These are phyloP conservation scores for Bradypodion ventrale DNA, from an alignment of 2,797 vertebrate species.

Conservation along the genomic window DNA sequence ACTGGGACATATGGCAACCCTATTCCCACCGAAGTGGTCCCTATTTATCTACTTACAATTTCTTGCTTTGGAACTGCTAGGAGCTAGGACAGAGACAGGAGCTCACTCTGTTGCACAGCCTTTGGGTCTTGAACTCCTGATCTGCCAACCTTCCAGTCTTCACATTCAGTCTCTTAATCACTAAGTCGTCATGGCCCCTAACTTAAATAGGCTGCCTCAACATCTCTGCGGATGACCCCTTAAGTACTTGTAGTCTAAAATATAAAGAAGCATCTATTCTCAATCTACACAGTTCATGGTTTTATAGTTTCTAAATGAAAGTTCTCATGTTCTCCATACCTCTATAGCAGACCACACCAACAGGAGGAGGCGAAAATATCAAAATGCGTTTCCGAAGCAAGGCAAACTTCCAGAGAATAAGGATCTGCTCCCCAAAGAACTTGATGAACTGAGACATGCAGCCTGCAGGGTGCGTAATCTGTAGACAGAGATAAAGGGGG, in stretches of 20 bases:
- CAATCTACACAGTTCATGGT: not conserved
- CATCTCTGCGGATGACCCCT: not conserved
- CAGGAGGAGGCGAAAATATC: conserved; percentile 96
- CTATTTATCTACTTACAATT: too few species aligned
- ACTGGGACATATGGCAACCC: too few species aligned
- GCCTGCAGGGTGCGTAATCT: conserved; percentile 99
- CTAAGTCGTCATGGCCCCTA: too few species aligned
- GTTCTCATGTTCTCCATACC: conserved; percentile 74
- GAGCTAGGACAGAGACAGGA: too few species aligned
- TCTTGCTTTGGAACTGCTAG: too few species aligned
- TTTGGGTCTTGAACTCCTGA: too few species aligned
- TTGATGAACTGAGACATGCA: conserved; percentile 99
- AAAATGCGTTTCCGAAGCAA: conserved; percentile 94
- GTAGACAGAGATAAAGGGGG: conserved; percentile 31
- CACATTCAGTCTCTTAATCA: too few species aligned
- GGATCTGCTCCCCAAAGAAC: conserved; percentile 98
- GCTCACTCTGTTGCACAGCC: too few species aligned
- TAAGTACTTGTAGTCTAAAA: not conserved
- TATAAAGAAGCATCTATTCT: not conserved
- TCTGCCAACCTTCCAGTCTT: too few species aligned
- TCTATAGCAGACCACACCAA: conserved; percentile 97
- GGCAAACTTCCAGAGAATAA: conserved; percentile 97
- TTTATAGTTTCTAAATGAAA: not conserved
- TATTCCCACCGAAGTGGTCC: too few species aligned
- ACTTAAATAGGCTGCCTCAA: not conserved